Base-by-base conservation (phyloP, 2,888 invertebrate genomes). In the Prenolepis imparis region DNA sequence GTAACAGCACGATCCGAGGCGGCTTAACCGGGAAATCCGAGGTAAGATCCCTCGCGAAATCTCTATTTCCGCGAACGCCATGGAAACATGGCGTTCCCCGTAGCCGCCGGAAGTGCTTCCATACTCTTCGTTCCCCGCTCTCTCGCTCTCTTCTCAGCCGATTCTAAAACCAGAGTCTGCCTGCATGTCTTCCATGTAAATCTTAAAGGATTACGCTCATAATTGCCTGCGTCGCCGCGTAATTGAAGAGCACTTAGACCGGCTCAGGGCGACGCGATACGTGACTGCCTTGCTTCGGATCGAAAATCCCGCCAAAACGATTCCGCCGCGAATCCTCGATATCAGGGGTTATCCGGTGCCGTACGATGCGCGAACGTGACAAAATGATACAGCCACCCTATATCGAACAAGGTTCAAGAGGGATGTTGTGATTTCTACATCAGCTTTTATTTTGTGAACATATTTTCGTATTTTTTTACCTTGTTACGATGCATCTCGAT, bases 161-260 rank as follows among this genome's bases (percentile, higher is more conserved):
- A 80, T 67, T 75, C 82, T 63, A 57, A 55, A 78, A 59, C 32
- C 67, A 52, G 41, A 32, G 75, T 68, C 44, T 68, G 57, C 66
- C 39, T 77, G 41, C 41, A 32, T 68, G 64, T 75, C 83, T 84
- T 77, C 84, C 84, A 85, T 89, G 89, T 89, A 89, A 92, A 93
- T 93, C 91, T 91, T 91, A 91, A 91, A 91, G 93, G 93, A 93
- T 93, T 93, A 92, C 91, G 92, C 92, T 91, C 93, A 91, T 93
- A 93, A 93, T 93, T 93, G 93, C 90, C 88, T 91, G 72, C 48
- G 68, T 66, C 90, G 89, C 87, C 88, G 88, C 90, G 90, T 91
- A 91, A 92, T 93, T 90, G 90, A 88, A 87, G 88, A 88, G 86
- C 81, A 86, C 83, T 86, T 86, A 81, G 72, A 78, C 61, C 70